Base-by-base conservation (phyloP, 92 coral and sea anemone genomes). In the Epizoanthus scotinus region DNA sequence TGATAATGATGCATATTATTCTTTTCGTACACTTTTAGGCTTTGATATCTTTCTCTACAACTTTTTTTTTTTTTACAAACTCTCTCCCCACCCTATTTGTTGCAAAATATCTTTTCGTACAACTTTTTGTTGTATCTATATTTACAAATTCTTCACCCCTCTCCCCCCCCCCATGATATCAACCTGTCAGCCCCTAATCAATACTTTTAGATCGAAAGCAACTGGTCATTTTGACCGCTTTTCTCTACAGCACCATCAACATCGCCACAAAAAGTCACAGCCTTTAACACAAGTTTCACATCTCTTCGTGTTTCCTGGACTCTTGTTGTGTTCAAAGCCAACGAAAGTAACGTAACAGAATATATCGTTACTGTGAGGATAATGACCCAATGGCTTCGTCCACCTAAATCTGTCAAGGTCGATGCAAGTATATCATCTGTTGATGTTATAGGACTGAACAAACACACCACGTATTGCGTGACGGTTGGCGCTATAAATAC, bases 271-370 rank as follows among this genome's bases (percentile, higher is more conserved):
- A 75, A 73, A 18, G 36, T 84, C 24, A 73, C 82, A 20, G 87
- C 82, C 40, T 84, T 62, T 67, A 84, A 84, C 40, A 71, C 71
- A 19, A 73, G 82, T 40, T 84, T 82, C 1, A 84, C 87, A 18
- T 73, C 73, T 34, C 68, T 84, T 5, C 64, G 22, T 26, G 47
- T 84, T 2, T 57, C 19, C 13, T 84, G 87, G 87, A 42, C 42
- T 64, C 75, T 44, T 29, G 65, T 75, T 22, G 50, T 38, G 22
- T 42, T 68, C 27, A 22, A 22, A 8, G 15, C 73, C 12, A 68
- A 38, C 15, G 54, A 38, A 20, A 67, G 50, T 18, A 68, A 40
- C n/a, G 73, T 42, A 34, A 68, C 73, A 38, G 73, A 68, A 68
- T 68, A 68, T 10, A 31, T 2, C 12, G 19, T 42, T 50, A 38